phyloP scores from a whole-genome alignment of 2,888 invertebrate species.

The Geotrupes spiniger region DNA sequence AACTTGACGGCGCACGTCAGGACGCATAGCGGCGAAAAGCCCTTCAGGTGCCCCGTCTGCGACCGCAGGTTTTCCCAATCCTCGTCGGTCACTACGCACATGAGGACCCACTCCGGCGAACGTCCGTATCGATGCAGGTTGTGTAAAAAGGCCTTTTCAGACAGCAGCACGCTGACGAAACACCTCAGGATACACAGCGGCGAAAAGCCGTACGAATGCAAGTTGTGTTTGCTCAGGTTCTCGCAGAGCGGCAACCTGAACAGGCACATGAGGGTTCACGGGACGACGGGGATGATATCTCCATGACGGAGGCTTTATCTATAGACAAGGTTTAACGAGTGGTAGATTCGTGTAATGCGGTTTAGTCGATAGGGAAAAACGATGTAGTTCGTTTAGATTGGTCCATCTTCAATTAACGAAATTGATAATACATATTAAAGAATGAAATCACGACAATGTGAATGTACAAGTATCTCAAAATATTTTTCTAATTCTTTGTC shows the following conservation, averaged over 20 bases:
- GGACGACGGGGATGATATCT: constrained; percentile 50
- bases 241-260: constrained; percentile 98
- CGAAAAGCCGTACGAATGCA: constrained; percentile 96
- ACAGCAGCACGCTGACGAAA: constrained; percentile 97
- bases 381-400: neutral
- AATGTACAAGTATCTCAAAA: too few relatives aligned
- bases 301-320: constrained; percentile 27
- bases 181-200: constrained; percentile 96
- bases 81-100: constrained; percentile 96
- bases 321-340: constrained; percentile 10
- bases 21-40: constrained; percentile 97
- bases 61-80: constrained; percentile 94
- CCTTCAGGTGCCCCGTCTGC: constrained; percentile 96
- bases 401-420: neutral
- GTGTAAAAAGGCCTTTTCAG: constrained; percentile 98
- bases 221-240: constrained; percentile 91
- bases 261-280: constrained; percentile 97
- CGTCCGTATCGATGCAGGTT: constrained; percentile 90
- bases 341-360: constrained; percentile 3
- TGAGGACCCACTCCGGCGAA: constrained; percentile 99
- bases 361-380: neutral
- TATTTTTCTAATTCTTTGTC: too few relatives aligned
- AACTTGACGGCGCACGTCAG: constrained; percentile 96
- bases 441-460: too few relatives aligned
- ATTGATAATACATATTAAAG: too few relatives aligned